phyloP scores from a whole-genome alignment of 2,113 vertebrate species.

The Carassius carassius region DNA sequence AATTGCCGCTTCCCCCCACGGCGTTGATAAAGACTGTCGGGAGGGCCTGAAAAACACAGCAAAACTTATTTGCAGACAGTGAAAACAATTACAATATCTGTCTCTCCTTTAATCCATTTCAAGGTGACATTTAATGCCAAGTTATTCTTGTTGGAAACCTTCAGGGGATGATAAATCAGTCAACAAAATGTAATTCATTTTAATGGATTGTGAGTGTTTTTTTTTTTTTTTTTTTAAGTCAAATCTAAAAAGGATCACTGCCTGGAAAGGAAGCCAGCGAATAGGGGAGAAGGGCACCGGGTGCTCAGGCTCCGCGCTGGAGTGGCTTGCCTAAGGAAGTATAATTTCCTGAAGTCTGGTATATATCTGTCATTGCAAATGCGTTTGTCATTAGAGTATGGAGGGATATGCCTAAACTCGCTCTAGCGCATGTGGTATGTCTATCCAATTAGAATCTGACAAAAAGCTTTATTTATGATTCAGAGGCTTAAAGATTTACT shows the following conservation, averaged over 20 bases:
- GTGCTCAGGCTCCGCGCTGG: conserved; percentile 43
- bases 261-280: conserved; percentile 53
- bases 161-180: conserved; percentile 51
- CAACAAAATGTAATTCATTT: conserved; percentile 55
- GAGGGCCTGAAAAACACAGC: conserved; percentile 32
- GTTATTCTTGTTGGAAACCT: conserved; percentile 53
- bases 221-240: conserved; percentile 51
- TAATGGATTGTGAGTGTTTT: conserved; percentile 56
- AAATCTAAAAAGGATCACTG: conserved; percentile 51
- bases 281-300: conserved; percentile 23
- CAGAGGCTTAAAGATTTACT: neutral
- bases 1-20: neutral
- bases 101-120: conserved; percentile 49
- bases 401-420: conserved; percentile 26
- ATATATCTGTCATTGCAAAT: conserved; percentile 50
- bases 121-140: conserved; percentile 57
- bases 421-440: neutral
- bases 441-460: conserved; percentile 16
- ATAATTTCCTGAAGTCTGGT: conserved; percentile 53
- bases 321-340: conserved; percentile 49
- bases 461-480: conserved; percentile 21
- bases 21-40: conserved; percentile 41
- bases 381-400: conserved; percentile 39
- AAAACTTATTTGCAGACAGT: conserved; percentile 29
- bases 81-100: conserved; percentile 41